These are phyloP conservation scores for Trialeurodes vaporariorum DNA, from an alignment of 1,140 invertebrate genomes.

Conservation along the genomic window DNA sequence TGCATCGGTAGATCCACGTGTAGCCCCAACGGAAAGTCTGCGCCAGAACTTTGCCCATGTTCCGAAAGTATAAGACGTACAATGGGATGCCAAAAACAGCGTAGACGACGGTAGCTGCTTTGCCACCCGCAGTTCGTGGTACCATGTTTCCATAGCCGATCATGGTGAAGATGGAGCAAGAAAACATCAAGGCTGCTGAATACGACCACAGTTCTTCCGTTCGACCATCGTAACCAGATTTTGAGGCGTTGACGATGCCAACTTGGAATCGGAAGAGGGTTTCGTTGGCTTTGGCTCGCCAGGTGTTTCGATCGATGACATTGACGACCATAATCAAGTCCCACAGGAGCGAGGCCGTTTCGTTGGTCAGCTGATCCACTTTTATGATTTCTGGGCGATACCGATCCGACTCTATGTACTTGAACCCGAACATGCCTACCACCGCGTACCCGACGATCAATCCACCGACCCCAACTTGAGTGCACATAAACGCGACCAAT, in stretches of 20 bases:
- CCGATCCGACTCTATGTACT: constrained; percentile 63
- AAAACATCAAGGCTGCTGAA: constrained; percentile 76
- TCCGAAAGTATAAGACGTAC: constrained; percentile 78
- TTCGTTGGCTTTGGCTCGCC: constrained; percentile 49
- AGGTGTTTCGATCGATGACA: constrained; percentile 59
- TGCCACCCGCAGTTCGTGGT: constrained; percentile 80
- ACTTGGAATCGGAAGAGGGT: constrained; percentile 58
- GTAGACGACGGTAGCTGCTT: constrained; percentile 83
- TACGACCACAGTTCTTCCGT: constrained; percentile 66
- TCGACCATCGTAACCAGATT: constrained; percentile 64
- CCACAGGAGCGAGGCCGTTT: constrained; percentile 56
- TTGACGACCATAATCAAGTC: constrained; percentile 56
- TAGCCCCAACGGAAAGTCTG: constrained; percentile 67
- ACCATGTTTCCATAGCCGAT: constrained; percentile 92
- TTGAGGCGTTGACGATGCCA: constrained; percentile 53
- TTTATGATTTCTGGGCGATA: constrained; percentile 43
- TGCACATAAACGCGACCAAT: constrained; percentile 81
- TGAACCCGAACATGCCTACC: constrained; percentile 86
- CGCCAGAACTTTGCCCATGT: constrained; percentile 74
- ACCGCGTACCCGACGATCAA: constrained; percentile 91
- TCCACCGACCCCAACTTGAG: constrained; percentile 87
- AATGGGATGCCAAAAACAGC: constrained; percentile 90
- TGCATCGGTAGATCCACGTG: constrained; percentile 61
- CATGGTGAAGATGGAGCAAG: constrained; percentile 78
- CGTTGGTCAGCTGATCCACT: constrained; percentile 38